Evolutionary conservation across 2,113 vertebrate genomes (phyloP).

Genomic region (Shinisaurus crocodilurus): DNA sequence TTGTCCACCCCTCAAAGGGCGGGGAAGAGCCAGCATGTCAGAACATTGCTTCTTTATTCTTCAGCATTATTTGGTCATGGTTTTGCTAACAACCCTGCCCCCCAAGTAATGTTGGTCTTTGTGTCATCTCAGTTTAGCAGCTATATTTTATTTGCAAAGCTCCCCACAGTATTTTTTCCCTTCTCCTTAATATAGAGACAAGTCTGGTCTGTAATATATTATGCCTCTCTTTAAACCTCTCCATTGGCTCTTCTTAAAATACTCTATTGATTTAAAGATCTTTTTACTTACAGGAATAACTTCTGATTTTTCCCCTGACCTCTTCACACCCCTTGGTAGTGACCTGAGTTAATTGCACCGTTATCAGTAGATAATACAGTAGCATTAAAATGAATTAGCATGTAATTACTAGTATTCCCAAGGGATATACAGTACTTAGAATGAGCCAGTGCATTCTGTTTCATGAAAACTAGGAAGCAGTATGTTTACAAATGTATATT

Average conservation of each 20-base stretch:
- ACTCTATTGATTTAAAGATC: conserved; percentile 55
- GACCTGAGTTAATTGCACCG: conserved; percentile 66
- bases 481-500: conserved; percentile 27
- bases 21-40: neutral
- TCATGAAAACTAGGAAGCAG: conserved; percentile 54
- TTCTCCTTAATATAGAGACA: conserved; percentile 34
- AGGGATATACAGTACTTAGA: conserved; percentile 48
- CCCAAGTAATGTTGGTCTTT: accelerated
- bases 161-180: neutral
- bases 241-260: conserved; percentile 45
- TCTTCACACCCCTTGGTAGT: conserved; percentile 53
- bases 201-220: conserved; percentile 12
- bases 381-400: conserved; percentile 69
- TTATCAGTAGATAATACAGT: conserved; percentile 63
- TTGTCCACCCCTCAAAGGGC: neutral
- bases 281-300: conserved; percentile 32
- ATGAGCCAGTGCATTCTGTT: conserved; percentile 52
- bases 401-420: conserved; percentile 63
- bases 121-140: neutral
- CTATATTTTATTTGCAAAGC: neutral
- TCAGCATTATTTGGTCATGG: neutral
- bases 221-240: conserved; percentile 29
- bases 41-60: neutral
- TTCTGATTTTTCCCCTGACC: conserved; percentile 57
- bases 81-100: neutral